phyloP scores from a whole-genome alignment of 2,797 vertebrate genomes.

The Betta splendens region DNA sequence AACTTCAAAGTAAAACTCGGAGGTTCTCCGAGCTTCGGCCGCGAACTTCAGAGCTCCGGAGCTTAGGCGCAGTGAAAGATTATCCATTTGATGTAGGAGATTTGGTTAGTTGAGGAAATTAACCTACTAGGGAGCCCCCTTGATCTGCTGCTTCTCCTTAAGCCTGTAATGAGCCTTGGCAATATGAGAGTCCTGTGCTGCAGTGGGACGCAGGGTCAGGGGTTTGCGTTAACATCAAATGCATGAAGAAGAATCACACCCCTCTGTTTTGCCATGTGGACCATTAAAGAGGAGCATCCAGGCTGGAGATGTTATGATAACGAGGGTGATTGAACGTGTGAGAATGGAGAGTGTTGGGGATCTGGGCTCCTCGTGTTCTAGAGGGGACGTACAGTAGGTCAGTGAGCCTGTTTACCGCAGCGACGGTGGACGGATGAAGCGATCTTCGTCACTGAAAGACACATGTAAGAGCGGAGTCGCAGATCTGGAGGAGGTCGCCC shows the following conservation, averaged over 20 bases:
- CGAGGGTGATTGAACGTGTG: constrained; percentile 18
- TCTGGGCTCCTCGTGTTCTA: constrained; percentile 8
- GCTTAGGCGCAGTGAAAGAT: constrained; percentile 69
- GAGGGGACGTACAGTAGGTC: constrained; percentile 19
- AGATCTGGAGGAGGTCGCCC: constrained; percentile 43
- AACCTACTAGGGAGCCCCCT: constrained; percentile 67
- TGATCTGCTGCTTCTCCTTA: constrained; percentile 69
- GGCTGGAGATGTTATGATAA: constrained; percentile 31
- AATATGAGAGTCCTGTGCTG: constrained; percentile 62
- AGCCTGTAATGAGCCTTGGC: constrained; percentile 68
- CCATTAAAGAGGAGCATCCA: constrained; percentile 16
- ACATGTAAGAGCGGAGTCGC: constrained; percentile 9
- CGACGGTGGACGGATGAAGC: constrained; percentile 51
- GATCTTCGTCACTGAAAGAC: constrained; percentile 50
- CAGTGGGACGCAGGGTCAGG: constrained; percentile 31
- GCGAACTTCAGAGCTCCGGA: constrained; percentile 54
- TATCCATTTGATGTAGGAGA: constrained; percentile 74
- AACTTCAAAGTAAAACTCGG: constrained; percentile 69
- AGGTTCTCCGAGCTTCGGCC: constrained; percentile 51
- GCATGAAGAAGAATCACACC: constrained; percentile 32
- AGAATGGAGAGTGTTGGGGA: constrained; percentile 9
- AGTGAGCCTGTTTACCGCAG: constrained; percentile 44
- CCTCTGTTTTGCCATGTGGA: constrained; percentile 19
- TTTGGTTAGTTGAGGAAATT: constrained; percentile 76
- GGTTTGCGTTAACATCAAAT: constrained; percentile 34